Evolutionary conservation across 2,797 vertebrate species (phyloP).

Genomic region (Miichthys miiuy): DNA sequence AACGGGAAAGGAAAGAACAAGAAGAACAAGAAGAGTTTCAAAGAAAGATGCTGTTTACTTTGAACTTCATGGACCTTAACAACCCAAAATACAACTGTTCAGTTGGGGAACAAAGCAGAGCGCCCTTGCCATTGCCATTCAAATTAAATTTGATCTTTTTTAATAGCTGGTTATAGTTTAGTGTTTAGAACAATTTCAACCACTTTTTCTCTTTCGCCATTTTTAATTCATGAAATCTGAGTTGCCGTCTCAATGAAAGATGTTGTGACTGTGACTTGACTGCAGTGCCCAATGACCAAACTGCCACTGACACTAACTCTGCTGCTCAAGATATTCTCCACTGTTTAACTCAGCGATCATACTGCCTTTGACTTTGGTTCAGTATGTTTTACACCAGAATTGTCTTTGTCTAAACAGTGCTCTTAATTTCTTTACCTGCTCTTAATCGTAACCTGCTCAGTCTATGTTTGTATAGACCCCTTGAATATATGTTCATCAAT

Average conservation of each 20-base stretch:
- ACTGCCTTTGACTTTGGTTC: slow-evolving; percentile 61
- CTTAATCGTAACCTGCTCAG: slow-evolving; percentile 20
- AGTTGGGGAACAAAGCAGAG: slow-evolving; percentile 56
- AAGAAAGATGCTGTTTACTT: slow-evolving; percentile 97
- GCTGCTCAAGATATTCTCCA: slow-evolving; percentile 63
- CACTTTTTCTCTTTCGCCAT: slow-evolving; percentile 40
- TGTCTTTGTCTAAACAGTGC: slow-evolving; percentile 49
- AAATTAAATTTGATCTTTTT: slow-evolving; percentile 55
- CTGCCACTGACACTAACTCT: slow-evolving; percentile 72
- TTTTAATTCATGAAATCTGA: slow-evolving; percentile 53
- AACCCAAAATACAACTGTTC: slow-evolving; percentile 46
- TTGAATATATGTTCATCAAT: slow-evolving; percentile 17
- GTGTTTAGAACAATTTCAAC: slow-evolving; percentile 57
- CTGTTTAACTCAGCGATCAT: slow-evolving; percentile 52
- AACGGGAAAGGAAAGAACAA: slow-evolving; percentile 98
- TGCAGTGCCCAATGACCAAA: slow-evolving; percentile 70
- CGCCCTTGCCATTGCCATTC: slow-evolving; percentile 46
- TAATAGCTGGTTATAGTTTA: slow-evolving; percentile 62
- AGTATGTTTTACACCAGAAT: slow-evolving; percentile 39
- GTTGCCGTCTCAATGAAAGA: slow-evolving; percentile 48
- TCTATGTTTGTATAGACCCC: slow-evolving; percentile 17
- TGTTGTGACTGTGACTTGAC: slow-evolving; percentile 66
- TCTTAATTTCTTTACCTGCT: slow-evolving; percentile 42
- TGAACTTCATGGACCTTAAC: slow-evolving; percentile 82
- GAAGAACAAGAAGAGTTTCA: slow-evolving; percentile 96